These are phyloP conservation scores for Lutraria lutraria DNA, from an alignment of 2,888 invertebrate species.

Conservation along the genomic window DNA sequence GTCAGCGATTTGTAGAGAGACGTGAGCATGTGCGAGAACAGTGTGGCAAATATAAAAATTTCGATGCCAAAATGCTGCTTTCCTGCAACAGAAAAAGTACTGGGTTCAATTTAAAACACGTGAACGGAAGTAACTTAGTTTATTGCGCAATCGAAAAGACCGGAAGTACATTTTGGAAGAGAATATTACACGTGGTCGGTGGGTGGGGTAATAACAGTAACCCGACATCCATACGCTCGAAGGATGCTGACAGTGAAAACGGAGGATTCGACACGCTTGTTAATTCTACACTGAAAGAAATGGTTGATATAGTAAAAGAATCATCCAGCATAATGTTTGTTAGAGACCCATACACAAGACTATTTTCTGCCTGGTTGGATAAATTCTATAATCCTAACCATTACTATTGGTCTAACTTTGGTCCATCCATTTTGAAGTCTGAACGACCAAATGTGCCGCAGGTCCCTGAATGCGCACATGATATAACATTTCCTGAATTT, in stretches of 20 bases:
- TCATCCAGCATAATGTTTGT: conserved; percentile 64
- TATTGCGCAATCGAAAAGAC: conserved; percentile 76
- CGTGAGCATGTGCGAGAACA: background rate
- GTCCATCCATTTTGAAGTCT: conserved; percentile 49
- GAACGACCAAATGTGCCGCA: conserved; percentile 20
- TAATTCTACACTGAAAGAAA: conserved; percentile 34
- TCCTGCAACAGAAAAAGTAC: conserved; percentile 6
- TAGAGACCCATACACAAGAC: conserved; percentile 68
- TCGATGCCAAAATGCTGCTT: background rate
- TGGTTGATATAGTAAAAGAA: conserved; percentile 13
- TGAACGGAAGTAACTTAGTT: conserved; percentile 44
- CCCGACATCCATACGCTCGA: conserved; percentile 36
- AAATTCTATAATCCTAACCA: conserved; percentile 72
- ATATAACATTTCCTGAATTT: conserved; percentile 72
- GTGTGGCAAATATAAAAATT: background rate
- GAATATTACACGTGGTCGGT: conserved; percentile 66
- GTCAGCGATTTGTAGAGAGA: conserved; percentile 10
- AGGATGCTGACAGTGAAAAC: conserved; percentile 35
- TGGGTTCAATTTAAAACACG: conserved; percentile 42
- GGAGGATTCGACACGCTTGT: conserved; percentile 46
- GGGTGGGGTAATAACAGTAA: conserved; percentile 53
- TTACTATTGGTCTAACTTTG: conserved; percentile 62
- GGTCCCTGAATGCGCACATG: conserved; percentile 67
- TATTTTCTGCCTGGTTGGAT: conserved; percentile 75
- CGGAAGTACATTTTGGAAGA: conserved; percentile 75